A percentile compares a stretch with the other conserved stretches of the same genome.
phyloP scores from a whole-genome alignment of 2,113 vertebrate genomes.

The Perognathus longimembris region DNA sequence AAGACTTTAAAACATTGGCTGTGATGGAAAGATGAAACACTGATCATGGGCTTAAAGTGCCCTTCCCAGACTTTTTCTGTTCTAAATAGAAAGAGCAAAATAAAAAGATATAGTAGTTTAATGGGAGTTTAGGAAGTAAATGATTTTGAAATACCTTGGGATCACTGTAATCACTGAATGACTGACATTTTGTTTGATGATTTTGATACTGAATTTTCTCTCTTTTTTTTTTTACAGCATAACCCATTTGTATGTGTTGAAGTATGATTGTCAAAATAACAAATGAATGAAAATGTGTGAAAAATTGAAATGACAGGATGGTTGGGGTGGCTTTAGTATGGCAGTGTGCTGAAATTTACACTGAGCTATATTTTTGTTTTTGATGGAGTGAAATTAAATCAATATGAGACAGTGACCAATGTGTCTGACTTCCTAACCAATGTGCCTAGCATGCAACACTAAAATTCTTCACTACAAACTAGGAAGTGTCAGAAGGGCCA shows the following conservation, averaged over 20 bases:
- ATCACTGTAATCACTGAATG: background rate
- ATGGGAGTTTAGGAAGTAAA: background rate
- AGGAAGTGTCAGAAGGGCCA: background rate
- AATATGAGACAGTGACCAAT: constrained; percentile 62
- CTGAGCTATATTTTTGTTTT: constrained; percentile 6
- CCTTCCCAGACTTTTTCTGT: fast-evolving
- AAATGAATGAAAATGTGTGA: constrained; percentile 44
- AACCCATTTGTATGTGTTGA: constrained; percentile 45
- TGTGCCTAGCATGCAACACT: background rate
- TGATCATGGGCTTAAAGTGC: background rate
- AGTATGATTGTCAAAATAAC: constrained; percentile 47
- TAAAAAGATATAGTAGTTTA: background rate
- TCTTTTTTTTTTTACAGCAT: constrained; percentile 52
- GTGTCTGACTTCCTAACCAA: constrained; percentile 5
- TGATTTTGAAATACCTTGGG: background rate
- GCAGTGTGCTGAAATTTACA: constrained; percentile 18
- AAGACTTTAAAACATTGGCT: background rate
- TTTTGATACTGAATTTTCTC: constrained; percentile 32
- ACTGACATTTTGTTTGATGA: background rate
- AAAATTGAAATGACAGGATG: constrained; percentile 65
- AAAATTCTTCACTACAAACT: constrained; percentile 52
- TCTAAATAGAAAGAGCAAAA: background rate
- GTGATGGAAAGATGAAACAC: background rate
- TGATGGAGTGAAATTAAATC: constrained; percentile 74
- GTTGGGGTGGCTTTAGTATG: constrained; percentile 51